Evolutionary conservation across 2,113 vertebrate species (phyloP).

Genomic region (Hippocampus comes): DNA sequence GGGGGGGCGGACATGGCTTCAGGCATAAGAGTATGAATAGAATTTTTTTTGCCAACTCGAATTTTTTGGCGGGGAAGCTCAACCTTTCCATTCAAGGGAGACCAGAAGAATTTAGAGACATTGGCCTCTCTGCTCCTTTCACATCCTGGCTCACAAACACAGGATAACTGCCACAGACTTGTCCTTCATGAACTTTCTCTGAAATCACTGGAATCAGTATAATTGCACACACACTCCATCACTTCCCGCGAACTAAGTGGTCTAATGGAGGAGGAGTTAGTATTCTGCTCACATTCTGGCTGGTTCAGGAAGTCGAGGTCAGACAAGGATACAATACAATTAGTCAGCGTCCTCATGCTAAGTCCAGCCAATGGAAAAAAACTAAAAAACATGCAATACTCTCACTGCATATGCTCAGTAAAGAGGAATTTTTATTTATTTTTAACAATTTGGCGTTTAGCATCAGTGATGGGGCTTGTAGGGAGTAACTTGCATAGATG

Average conservation of each 20-base stretch:
- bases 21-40: background rate
- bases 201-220: constrained; percentile 28
- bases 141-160: constrained; percentile 18
- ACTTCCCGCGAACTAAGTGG: background rate
- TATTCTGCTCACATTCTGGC: constrained; percentile 18
- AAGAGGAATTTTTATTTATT: constrained; percentile 23
- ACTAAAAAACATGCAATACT: constrained; percentile 7
- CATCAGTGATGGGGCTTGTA: constrained; percentile 14
- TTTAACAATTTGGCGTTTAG: constrained; percentile 17
- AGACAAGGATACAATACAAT: constrained; percentile 22
- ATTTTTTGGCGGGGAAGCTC: background rate
- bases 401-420: background rate
- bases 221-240: background rate
- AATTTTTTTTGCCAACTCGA: background rate
- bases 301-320: constrained; percentile 40
- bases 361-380: constrained; percentile 24
- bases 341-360: constrained; percentile 24
- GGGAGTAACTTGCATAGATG: constrained; percentile 36
- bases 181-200: constrained; percentile 7
- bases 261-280: constrained; percentile 1
- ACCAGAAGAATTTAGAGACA: constrained; percentile 8
- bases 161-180: constrained; percentile 14
- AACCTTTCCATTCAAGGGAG: background rate
- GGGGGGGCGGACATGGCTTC: background rate
- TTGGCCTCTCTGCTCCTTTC: background rate